These are phyloP conservation scores for Epirrhoe alternata DNA, from an alignment of 2,888 invertebrate genomes.

Conservation along the genomic window DNA sequence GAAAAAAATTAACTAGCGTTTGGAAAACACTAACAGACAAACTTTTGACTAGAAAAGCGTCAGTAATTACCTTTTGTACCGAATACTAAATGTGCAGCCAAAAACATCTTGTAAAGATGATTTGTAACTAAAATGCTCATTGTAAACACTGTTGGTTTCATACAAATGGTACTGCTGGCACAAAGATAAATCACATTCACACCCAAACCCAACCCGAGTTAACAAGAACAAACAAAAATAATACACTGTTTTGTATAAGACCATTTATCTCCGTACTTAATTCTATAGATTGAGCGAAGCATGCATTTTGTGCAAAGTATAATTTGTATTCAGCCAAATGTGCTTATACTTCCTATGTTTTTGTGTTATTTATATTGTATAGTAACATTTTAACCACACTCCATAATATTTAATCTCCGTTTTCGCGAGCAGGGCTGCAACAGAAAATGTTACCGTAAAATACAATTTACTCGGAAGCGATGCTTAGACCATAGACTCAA, in stretches of 20 bases:
- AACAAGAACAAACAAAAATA: constrained; percentile 9
- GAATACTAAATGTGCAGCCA: neutral
- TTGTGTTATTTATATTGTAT: neutral
- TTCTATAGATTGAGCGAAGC: constrained; percentile 1
- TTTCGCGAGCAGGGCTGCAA: constrained; percentile 13
- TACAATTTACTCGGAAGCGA: constrained; percentile 26
- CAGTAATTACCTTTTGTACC: neutral
- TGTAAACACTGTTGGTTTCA: neutral
- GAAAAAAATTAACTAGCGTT: no score
- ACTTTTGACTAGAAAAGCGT: neutral
- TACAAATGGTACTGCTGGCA: constrained; percentile 10
- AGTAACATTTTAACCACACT: constrained; percentile 3
- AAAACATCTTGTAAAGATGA: neutral
- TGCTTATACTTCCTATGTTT: neutral
- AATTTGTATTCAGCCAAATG: neutral
- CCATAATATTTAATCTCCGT: constrained; percentile 26
- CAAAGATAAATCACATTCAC: constrained; percentile 17
- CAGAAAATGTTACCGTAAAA: constrained; percentile 24
- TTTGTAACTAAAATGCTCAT: neutral
- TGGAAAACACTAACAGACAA: neutral
- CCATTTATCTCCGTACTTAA: neutral
- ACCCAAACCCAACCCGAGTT: constrained; percentile 13
- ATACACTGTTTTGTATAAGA: neutral
- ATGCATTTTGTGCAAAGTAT: neutral
- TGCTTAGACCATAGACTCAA: constrained; percentile 24